These are phyloP conservation scores for Steromphala cineraria DNA, from an alignment of 2,888 invertebrate species.

Conservation along the genomic window DNA sequence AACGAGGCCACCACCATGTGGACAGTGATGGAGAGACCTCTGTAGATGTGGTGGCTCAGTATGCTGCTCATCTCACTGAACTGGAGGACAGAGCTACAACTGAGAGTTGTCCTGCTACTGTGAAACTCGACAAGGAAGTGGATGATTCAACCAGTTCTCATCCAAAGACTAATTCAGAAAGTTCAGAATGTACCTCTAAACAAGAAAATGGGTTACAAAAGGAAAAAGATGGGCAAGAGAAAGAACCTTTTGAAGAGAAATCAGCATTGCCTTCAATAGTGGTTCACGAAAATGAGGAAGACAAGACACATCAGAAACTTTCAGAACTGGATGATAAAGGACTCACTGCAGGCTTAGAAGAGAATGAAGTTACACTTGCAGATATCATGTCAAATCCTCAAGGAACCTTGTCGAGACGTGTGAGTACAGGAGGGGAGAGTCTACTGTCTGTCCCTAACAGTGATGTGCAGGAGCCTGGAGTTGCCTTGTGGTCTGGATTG, in stretches of 20 bases:
- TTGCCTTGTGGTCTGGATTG: neutral
- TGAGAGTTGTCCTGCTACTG: neutral
- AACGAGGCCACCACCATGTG: neutral
- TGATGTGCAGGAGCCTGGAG: neutral
- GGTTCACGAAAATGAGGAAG: too few relatives aligned
- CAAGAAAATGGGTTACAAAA: too few relatives aligned
- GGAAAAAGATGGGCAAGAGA: too few relatives aligned
- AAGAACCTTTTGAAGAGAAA: too few relatives aligned
- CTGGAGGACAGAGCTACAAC: neutral
- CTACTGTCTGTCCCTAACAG: neutral
- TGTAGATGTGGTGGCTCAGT: slow-evolving; percentile 1
- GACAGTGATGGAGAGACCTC: neutral
- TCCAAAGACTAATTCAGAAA: too few relatives aligned
- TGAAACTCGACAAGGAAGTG: neutral
- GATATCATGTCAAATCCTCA: neutral
- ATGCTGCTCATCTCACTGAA: neutral
- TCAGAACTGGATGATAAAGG: too few relatives aligned
- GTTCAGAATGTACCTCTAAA: too few relatives aligned
- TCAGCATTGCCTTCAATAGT: too few relatives aligned
- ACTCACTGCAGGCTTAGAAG: too few relatives aligned
- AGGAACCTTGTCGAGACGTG: neutral
- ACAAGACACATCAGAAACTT: too few relatives aligned
- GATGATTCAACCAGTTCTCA: too few relatives aligned
- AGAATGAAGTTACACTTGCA: neutral
- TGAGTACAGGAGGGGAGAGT: neutral